Percentiles rank a stretch among this genome's conserved stretches.
These are phyloP conservation scores for Rapana venosa DNA, from an alignment of 2,888 invertebrate genomes.

Conservation along the genomic window DNA sequence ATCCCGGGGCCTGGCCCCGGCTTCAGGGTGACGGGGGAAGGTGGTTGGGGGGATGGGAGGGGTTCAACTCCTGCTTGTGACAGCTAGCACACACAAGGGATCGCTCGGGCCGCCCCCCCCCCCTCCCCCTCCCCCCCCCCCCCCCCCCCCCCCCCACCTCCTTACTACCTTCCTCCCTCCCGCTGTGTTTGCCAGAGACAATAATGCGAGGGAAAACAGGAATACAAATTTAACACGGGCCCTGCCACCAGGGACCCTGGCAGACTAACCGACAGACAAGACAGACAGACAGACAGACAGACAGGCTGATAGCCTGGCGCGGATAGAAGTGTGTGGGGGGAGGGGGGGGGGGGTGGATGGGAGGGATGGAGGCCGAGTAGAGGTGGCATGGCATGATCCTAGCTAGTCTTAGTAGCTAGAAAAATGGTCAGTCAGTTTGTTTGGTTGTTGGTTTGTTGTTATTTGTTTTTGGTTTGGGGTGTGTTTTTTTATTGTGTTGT, in stretches of 20 bases:
- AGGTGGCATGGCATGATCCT: not conserved
- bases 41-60: not conserved
- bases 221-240: not conserved
- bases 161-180: not conserved
- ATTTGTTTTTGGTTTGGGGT: too few relatives aligned
- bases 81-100: conserved; percentile 15
- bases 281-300: too few relatives aligned
- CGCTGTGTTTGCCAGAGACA: not conserved
- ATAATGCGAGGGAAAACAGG: conserved; percentile 1
- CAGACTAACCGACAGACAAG: too few relatives aligned
- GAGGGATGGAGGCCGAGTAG: not conserved
- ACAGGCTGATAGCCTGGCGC: too few relatives aligned
- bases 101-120: not conserved
- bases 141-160: not conserved
- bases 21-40: not conserved
- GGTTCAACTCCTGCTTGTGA: conserved; percentile 4
- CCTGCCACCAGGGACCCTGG: not conserved
- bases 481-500: too few relatives aligned
- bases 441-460: too few relatives aligned
- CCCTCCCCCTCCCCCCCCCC: not conserved
- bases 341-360: too few relatives aligned
- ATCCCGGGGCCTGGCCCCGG: not conserved
- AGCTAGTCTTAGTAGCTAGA: not conserved
- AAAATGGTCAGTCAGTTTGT: not conserved
- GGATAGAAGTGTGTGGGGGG: too few relatives aligned